Conservation (phyloP, 92 coral and sea anemone genomes). For the Porites rus region DNA sequence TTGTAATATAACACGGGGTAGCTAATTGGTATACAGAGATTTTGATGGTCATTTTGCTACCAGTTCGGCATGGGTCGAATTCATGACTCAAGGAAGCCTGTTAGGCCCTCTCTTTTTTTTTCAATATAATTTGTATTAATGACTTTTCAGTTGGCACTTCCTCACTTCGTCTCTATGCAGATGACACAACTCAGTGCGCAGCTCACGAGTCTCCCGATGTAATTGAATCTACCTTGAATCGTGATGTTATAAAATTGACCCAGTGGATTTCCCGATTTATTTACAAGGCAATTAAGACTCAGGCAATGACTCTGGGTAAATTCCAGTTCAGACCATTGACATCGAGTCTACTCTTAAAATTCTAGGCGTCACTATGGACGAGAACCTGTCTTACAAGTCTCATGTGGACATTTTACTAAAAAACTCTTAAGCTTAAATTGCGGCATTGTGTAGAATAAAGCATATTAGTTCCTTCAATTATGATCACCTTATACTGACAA, state of each 20-base stretch:
- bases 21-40: no score
- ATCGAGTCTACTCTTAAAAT: constrained; percentile 33
- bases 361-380: constrained; percentile 39
- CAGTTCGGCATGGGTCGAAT: no score
- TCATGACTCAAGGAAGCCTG: no score
- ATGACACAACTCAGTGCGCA: not conserved
- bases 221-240: constrained; percentile 4
- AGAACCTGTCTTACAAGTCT: constrained; percentile 15
- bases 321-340: not conserved
- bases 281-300: constrained; percentile 19
- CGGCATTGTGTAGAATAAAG: constrained; percentile 31
- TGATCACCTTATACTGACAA: constrained; percentile 26
- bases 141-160: no score
- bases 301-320: not conserved
- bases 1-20: no score
- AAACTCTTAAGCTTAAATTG: constrained; percentile 38
- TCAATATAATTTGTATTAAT: no score
- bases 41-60: no score
- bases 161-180: not conserved
- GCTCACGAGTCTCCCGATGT: constrained; percentile 4
- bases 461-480: constrained; percentile 18
- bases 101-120: no score
- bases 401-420: constrained; percentile 20
- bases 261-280: not conserved
- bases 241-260: not conserved